phyloP scores from a whole-genome alignment of 2,113 vertebrate genomes.

The Agelaius tricolor region DNA sequence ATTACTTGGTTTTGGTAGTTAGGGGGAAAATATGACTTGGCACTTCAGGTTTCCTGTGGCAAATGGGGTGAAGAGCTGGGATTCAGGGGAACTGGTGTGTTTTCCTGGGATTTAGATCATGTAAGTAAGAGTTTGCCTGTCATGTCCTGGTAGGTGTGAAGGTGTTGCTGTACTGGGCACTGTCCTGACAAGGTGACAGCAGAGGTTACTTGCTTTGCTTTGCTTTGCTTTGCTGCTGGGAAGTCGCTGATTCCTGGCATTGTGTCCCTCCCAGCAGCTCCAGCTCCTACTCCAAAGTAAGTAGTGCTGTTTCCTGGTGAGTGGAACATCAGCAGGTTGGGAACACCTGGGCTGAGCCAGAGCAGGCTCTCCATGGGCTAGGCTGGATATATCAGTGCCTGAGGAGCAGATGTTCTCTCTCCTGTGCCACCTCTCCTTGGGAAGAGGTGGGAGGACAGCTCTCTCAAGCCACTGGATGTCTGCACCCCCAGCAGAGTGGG shows the following conservation, averaged over 20 bases:
- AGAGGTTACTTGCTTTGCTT: not conserved
- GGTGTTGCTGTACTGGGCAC: not conserved
- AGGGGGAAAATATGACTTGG: slow-evolving; percentile 1
- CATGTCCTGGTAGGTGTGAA: fast-evolving
- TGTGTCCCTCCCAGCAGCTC: not conserved
- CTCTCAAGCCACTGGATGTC: not conserved
- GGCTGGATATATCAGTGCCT: not conserved
- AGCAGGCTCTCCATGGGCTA: not conserved
- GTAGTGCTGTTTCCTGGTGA: not conserved
- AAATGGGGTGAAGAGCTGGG: not conserved
- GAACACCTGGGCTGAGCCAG: not conserved
- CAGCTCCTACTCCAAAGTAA: not conserved
- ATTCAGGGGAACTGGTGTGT: not conserved
- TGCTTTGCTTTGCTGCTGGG: not conserved
- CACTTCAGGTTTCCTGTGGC: not conserved
- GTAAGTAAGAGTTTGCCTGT: not conserved
- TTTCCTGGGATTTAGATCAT: not conserved
- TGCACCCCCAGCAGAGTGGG: not conserved
- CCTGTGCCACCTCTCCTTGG: not conserved
- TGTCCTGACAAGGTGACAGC: not conserved
- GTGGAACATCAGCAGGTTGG: not conserved
- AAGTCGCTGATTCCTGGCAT: not conserved
- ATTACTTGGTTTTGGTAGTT: not conserved
- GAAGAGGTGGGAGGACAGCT: not conserved
- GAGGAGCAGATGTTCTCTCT: not conserved